Percentiles rank a stretch among this genome's conserved stretches.
phyloP scores from a whole-genome alignment of 2,888 invertebrate genomes.

The Limnephilus lunatus region DNA sequence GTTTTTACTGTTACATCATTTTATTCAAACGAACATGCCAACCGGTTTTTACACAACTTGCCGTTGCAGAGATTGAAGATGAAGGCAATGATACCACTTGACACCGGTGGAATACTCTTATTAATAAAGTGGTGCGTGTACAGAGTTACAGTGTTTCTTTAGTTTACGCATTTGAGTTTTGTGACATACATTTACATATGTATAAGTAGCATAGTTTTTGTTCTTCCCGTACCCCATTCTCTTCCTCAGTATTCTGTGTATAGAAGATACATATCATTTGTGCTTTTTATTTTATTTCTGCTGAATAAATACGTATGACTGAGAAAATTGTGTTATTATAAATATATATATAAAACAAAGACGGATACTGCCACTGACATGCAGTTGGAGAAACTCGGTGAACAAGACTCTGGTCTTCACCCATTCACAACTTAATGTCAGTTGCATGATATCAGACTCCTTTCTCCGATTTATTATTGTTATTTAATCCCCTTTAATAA shows the following conservation, averaged over 20 bases:
- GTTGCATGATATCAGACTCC: too few species aligned
- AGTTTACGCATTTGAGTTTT: not conserved
- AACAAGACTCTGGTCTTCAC: too few species aligned
- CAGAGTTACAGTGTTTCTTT: not conserved
- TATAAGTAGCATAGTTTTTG: not conserved
- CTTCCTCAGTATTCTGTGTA: not conserved
- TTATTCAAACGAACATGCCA: not conserved
- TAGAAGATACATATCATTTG: not conserved
- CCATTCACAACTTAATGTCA: too few species aligned
- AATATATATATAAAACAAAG: too few species aligned
- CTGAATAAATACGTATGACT: not conserved
- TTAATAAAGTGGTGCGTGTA: not conserved
- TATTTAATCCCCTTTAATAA: too few species aligned
- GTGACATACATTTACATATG: not conserved
- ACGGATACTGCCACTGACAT: too few species aligned
- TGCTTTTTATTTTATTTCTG: not conserved
- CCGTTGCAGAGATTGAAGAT: not conserved
- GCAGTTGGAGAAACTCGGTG: too few species aligned
- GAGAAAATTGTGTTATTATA: not conserved
- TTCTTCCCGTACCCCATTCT: not conserved
- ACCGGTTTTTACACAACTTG: not conserved
- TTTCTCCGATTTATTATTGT: too few species aligned
- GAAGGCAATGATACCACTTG: not conserved
- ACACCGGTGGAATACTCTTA: not conserved
- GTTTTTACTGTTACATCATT: not conserved